Conservation (phyloP, 2,888 invertebrate genomes). For the Andrena dorsata region DNA sequence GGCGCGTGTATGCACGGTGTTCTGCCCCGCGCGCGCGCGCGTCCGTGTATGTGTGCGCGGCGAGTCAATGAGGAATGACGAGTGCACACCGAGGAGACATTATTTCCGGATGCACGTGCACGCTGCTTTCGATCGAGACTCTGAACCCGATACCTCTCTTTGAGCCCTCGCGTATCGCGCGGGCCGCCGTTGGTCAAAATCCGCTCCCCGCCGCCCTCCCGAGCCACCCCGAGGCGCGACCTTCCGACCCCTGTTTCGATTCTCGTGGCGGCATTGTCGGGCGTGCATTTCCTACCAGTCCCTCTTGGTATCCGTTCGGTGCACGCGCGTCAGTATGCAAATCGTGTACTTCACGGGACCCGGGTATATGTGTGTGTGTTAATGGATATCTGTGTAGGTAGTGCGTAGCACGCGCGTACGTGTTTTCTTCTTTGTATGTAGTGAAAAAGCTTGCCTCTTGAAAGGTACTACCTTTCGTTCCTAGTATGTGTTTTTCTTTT, state of each 20-base stretch:
- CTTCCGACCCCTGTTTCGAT: slow-evolving; percentile 41
- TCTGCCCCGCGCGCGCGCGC: background rate
- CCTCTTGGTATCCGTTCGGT: background rate
- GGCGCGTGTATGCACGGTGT: background rate
- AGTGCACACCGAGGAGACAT: slow-evolving; percentile 45
- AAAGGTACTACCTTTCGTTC: slow-evolving; percentile 9
- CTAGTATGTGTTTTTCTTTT: slow-evolving; percentile 6
- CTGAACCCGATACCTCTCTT: slow-evolving; percentile 3
- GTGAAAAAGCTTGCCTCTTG: slow-evolving; percentile 19
- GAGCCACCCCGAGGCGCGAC: slow-evolving; percentile 11
- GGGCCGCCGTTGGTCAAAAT: slow-evolving; percentile 7
- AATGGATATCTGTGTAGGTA: background rate
- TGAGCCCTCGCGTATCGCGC: background rate
- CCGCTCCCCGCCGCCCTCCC: background rate
- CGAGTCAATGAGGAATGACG: slow-evolving; percentile 16
- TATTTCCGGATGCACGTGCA: slow-evolving; percentile 59
- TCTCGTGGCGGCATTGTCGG: slow-evolving; percentile 18
- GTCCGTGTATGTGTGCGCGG: slow-evolving; percentile 1
- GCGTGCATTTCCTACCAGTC: slow-evolving; percentile 8
- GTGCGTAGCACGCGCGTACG: background rate
- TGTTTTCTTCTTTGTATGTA: background rate
- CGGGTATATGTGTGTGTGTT: background rate
- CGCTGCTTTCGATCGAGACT: slow-evolving; percentile 25
- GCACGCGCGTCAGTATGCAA: slow-evolving; percentile 13
- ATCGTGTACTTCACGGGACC: background rate